Evolutionary conservation across 2,113 vertebrate species (phyloP), one percentile per base, ranked within the genome.

Genomic region (Gallinago media): DNA sequence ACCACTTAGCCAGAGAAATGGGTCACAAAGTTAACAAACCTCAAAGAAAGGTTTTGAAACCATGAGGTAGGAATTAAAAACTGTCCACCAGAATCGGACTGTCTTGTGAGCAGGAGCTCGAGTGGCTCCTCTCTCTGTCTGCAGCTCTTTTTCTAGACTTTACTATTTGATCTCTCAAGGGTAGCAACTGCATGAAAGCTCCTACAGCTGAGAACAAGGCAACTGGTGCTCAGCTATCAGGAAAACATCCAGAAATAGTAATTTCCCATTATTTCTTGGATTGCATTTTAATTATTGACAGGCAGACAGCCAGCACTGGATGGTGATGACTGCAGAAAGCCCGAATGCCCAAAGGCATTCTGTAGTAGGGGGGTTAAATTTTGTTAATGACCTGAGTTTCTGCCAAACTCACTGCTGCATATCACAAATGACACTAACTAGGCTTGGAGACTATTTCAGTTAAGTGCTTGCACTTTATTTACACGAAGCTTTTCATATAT

Each of bases 241-340:
- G 67, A 94, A 93, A 93, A 11, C 85, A 90, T 79, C 61, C 67
- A 96, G 65, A 94, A 88, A 25, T 59, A 70, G 82, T 67, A 73
- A 88, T 90, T 92, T 76, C 78, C 34, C 56, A 61, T 82, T 95
- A 94, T 96, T 96, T 94, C 52, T 93, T 73, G 84, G 90, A 91
- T 52, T 92, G 59, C 54, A 49, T 92, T 96, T 91, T 96, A 96
- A 92, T 94, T 96, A 85, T 73, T 75, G 86, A 62, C 49, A 80
- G 74, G 77, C 63, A 78, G 20, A 2, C 50, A 85, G 68, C 75
- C 76, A 85, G 82, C 25, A 18, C 3, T 81, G 40, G 52, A 40
- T 63, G 68, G 38, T 11, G 9, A 11, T 47, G 65, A 26, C 52
- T 77, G 72, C 76, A 2, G 44, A 83, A 70, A 83, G 68, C 65